These are phyloP conservation scores for Coracopsis vasa DNA, from an alignment of 2,113 vertebrate species.

Conservation along the genomic window DNA sequence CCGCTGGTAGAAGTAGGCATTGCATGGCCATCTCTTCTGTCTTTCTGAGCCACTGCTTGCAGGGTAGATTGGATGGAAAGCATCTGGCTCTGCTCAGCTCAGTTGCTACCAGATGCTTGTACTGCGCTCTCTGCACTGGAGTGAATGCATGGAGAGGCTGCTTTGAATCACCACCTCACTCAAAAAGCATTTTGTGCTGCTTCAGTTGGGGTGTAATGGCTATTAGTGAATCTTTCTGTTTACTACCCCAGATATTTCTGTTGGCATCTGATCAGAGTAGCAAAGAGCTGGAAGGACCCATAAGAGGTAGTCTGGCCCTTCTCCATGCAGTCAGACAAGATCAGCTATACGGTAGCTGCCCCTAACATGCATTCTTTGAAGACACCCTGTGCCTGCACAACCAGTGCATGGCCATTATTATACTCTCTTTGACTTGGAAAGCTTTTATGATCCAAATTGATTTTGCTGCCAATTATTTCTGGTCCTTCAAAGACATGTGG, in stretches of 20 bases:
- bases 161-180: not conserved
- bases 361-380: not conserved
- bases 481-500: not conserved
- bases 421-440: not conserved
- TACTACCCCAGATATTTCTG: not conserved
- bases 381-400: not conserved
- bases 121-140: not conserved
- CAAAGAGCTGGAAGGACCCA: not conserved
- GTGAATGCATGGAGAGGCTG: not conserved
- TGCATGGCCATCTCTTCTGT: not conserved
- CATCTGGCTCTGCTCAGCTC: not conserved
- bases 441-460: not conserved
- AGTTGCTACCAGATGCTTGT: not conserved
- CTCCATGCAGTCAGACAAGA: not conserved
- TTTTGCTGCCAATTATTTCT: constrained; percentile 33
- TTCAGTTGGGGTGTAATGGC: not conserved
- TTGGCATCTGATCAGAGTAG: not conserved
- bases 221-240: not conserved
- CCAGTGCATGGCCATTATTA: not conserved
- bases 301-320: not conserved
- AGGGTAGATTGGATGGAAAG: not conserved
- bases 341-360: not conserved
- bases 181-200: not conserved
- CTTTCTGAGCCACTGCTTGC: not conserved
- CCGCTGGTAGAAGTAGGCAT: not conserved